Conservation (phyloP, 2,797 vertebrate genomes). For the Sebastolobus alascanus region DNA sequence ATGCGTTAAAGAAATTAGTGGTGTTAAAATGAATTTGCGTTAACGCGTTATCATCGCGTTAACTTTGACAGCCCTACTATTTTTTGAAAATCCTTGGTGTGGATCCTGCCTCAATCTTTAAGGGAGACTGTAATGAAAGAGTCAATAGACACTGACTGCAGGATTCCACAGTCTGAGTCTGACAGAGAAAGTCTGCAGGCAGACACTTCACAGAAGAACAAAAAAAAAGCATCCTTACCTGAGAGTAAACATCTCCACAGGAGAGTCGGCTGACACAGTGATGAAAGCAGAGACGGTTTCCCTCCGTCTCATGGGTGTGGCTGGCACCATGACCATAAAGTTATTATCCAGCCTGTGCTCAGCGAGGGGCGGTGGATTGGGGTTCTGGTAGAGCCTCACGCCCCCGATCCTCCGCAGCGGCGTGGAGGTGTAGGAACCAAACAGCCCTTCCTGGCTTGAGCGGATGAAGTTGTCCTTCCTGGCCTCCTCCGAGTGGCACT, state of each 20-base stretch:
- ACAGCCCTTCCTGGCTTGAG: slow-evolving; percentile 87
- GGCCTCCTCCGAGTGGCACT: slow-evolving; percentile 86
- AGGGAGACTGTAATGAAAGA: background rate
- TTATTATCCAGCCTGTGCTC: slow-evolving; percentile 91
- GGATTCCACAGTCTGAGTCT: slow-evolving; percentile 5
- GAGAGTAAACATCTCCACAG: slow-evolving; percentile 92
- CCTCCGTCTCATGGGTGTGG: slow-evolving; percentile 89
- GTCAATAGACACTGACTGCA: slow-evolving; percentile 16
- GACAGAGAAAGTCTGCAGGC: slow-evolving; percentile 34
- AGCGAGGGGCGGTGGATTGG: slow-evolving; percentile 83
- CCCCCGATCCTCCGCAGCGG: slow-evolving; percentile 90
- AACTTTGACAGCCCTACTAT: no score
- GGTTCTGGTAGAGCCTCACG: slow-evolving; percentile 86
- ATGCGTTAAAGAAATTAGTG: no score
- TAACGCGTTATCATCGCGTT: no score
- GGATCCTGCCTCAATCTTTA: background rate
- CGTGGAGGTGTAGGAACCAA: slow-evolving; percentile 82
- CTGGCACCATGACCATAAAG: slow-evolving; percentile 90
- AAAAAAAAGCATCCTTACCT: slow-evolving; percentile 85
- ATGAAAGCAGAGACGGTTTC: slow-evolving; percentile 91
- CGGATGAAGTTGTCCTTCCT: slow-evolving; percentile 89
- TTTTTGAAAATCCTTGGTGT: background rate
- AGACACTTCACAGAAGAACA: slow-evolving; percentile 17
- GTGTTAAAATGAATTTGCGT: no score
- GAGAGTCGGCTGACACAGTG: slow-evolving; percentile 87